Evolutionary conservation across 2,797 vertebrate species (phyloP), one percentile per base, ranked within the genome.

Genomic region (Epinephelus awoara): DNA sequence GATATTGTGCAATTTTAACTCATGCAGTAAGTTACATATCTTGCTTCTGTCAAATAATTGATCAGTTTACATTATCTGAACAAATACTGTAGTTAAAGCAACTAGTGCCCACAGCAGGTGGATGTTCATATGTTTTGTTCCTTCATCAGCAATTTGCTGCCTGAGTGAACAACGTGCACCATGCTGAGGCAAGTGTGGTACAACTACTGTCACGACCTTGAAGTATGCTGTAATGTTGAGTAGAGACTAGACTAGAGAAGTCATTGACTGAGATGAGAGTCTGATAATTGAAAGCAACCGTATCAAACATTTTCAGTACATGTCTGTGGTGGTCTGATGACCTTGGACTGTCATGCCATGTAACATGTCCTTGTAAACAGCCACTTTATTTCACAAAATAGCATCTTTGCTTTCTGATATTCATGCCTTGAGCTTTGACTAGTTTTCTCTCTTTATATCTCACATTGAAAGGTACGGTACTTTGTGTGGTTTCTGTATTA

Each of bases 71-170:
- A 34, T 8, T 34, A 34, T 34, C 34, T 34, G 34, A 34, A 8
- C 1, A 34, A 34, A 34, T 34, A 34, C 6, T 34, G 18, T n/a
- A 40, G 56, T 44, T 63, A 78, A 40, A 72, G 47, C 69, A 72
- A 47, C 55, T 25, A 4, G 21, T 80, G 67, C 64, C 40, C 80
- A 70, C 83, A 85, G 75, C 57, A 58, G 80, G 72, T 5, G 46
- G 64, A 38, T 57, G 63, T 59, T 66, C 67, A 68, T 49, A 64
- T 52, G 19, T 67, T 72, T 62, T 52, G 67, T 59, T 69, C 64
- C 61, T 76, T 83, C 80, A 65, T 73, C 51, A 67, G 47, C 38
- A 58, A 54, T 83, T 81, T 79, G 44, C 75, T 74, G 75, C 56
- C 14, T 85, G 77, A 85, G 64, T 79, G 80, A 85, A 73, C 67